Base-by-base conservation (phyloP, 2,888 invertebrate species). In the Nymphalis polychloros region DNA sequence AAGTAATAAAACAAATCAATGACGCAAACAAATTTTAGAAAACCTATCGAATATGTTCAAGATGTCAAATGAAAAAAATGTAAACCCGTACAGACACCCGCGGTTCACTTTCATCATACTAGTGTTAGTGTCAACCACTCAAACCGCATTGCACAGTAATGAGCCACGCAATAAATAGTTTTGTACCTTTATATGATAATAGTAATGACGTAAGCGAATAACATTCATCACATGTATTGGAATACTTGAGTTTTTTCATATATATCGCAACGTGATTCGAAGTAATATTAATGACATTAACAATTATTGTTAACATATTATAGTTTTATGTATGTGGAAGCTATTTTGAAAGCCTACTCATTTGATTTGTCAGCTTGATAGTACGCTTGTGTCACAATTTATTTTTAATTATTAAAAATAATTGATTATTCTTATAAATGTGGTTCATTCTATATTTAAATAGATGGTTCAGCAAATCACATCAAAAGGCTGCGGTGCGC, bases 81-180 rank as follows among this genome's bases (percentile, higher is more conserved):
- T 55, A 41, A 31, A 41, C 41, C 53, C 53, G 17, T 48, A 60
- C 48, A 72, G 75, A 74, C 71, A 72, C 73, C 71, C 68, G 76
- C 69, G 75, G 72, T 73, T 62, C 64, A 75, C 78, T 83, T 81
- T 81, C 84, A 78, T 81, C 82, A 84, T 76, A 77, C 67, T 69
- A 73, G 19, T 41, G 41, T 73, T 76, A 76, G 78, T 80, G 80
- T 78, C 80, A 81, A 74, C 65, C 70, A 31, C 53, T 53, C 20
- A 67, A 75, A 76, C 71, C 74, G 78, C 77, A 75, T 78, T 74
- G 72, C 73, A 70, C 78, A 63, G 72, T 70, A 80, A 73, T 75
- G 79, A 81, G 77, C 79, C 79, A 82, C 35, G 35, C 19, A 57
- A 41, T 35, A 57, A 57, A 57, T 57, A 35, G 13, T 41, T 41